Evolutionary conservation across 2,888 invertebrate genomes (phyloP), one percentile per base, ranked within the genome.

Genomic region (Pycnomerus fuliginosus): DNA sequence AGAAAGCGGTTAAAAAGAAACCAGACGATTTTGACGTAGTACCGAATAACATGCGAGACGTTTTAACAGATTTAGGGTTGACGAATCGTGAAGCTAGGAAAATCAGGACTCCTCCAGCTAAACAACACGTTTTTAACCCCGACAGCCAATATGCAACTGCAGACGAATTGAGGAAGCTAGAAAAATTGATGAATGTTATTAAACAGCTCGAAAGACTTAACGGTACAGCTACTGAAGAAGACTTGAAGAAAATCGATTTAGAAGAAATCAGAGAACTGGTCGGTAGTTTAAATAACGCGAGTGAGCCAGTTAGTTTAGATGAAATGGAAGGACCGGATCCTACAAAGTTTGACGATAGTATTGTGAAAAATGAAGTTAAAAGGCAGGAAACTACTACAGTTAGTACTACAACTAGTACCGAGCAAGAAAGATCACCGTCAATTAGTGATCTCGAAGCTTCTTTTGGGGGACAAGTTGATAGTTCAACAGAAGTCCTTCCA

Each of bases 361-460:
- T 61, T 14, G 14, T 10, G 2, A 79, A 74, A 60, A 75, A 73
- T 60, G 78, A 74, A 59, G 72, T 74, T 28, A 79, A 77, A 67
- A 63, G 80, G 10, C 77, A 76, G 52, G 64, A 79, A 60, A 65
- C 54, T 22, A 42, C 45, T 2, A 30, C 34, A 15, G 3, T 50
- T 42, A 42, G 37, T 24, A 16, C 48, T 8, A 31, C 48, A 4
- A 27, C 43, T 16, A 39, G 44, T 15, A 50, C 50, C n/a, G 36
- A 50, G 0, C 70, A 70, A 52, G 61, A 72, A 52, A 43, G 71
- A 1, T 50, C 51, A 15, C 77, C 80, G 10, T 82, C 81, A 30
- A 68, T 84, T 22, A 72, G 77, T 27, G 87, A 85, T 60, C 71
- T 90, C 35, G 88, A 84, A 63, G 87, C 84, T 52, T 89, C 89